Evolutionary conservation across 2,797 vertebrate genomes (phyloP).

Genomic region (Ambastaia sidthimunki): DNA sequence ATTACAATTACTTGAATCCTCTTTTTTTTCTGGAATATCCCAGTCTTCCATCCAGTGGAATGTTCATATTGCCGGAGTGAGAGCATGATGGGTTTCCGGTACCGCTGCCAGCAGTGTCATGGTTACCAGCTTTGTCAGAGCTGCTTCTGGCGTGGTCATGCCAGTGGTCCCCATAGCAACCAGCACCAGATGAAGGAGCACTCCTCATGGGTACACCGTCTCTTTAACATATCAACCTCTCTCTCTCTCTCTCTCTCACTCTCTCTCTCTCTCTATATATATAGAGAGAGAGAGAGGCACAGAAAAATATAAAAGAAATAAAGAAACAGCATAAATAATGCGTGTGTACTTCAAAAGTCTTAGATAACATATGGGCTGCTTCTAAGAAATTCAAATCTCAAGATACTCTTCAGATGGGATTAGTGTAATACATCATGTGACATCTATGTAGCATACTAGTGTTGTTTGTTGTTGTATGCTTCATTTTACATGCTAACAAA

Average conservation of each 20-base stretch:
- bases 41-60: conserved; percentile 99
- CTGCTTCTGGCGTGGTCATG: conserved; percentile 97
- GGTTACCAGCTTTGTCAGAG: conserved; percentile 98
- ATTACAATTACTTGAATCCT: neutral
- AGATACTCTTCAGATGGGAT: neutral
- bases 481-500: neutral
- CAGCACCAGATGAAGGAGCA: conserved; percentile 99
- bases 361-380: too few relatives aligned
- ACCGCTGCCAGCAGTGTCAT: conserved; percentile 99
- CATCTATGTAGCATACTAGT: neutral
- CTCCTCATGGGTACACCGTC: conserved; percentile 89
- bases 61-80: conserved; percentile 96
- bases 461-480: too few relatives aligned
- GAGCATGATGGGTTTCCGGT: conserved; percentile 99
- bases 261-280: too few relatives aligned
- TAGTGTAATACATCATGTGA: neutral
- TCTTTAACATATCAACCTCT: neutral
- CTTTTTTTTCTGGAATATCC: neutral
- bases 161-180: conserved; percentile 95
- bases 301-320: too few relatives aligned
- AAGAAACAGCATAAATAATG: too few relatives aligned
- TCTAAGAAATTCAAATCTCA: too few relatives aligned
- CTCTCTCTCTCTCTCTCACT: too few relatives aligned
- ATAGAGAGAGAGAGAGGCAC: too few relatives aligned
- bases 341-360: too few relatives aligned